Evolutionary conservation across 2,888 invertebrate species (phyloP), one percentile per base, ranked within the genome.

Genomic region (Oscheius sp.): DNA sequence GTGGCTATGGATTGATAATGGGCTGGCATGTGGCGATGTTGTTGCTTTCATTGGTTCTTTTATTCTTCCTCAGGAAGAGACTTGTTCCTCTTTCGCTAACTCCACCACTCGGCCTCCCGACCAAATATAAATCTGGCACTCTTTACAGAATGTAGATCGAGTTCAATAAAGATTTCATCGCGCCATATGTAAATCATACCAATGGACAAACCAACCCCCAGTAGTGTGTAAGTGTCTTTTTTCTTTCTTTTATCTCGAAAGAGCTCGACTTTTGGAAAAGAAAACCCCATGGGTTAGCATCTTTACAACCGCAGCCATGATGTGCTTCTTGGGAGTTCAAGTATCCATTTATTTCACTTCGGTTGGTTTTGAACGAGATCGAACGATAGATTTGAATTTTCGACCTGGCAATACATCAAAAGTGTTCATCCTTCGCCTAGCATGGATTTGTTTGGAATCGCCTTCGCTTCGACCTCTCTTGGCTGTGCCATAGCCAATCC

Each of bases 321-420:
- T 75, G 12, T 45, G 70, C 8, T 42, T 79, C 1, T 53, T 72
- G 3, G 76, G 77, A n/a, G 46, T 77, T 33, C 79, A 79, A 46
- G 72, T 75, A 69, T 72, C 73, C 65, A 72, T 79, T n/a, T 79
- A 77, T 48, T 79, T 77, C 69, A 79, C 77, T 10, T 79, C n/a
- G n/a, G n/a, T n/a, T n/a, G n/a, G n/a, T n/a, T n/a, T n/a, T n/a
- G n/a, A n/a, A n/a, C n/a, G n/a, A n/a, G n/a, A n/a, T n/a, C n/a
- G n/a, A n/a, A n/a, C n/a, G n/a, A n/a, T n/a, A n/a, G n/a, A n/a
- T n/a, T n/a, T n/a, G n/a, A n/a, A n/a, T n/a, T n/a, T n/a, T n/a
- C 79, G 6, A 79, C 75, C 31, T 79, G 76, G 77, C 79, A 74
- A 42, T 79, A 74, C 64, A 52, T 79, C 31, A 70, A 70, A 45